Evolutionary conservation across 1,140 invertebrate species (phyloP), one percentile per base, ranked within the genome.

Genomic region (Papilio glaucus): DNA sequence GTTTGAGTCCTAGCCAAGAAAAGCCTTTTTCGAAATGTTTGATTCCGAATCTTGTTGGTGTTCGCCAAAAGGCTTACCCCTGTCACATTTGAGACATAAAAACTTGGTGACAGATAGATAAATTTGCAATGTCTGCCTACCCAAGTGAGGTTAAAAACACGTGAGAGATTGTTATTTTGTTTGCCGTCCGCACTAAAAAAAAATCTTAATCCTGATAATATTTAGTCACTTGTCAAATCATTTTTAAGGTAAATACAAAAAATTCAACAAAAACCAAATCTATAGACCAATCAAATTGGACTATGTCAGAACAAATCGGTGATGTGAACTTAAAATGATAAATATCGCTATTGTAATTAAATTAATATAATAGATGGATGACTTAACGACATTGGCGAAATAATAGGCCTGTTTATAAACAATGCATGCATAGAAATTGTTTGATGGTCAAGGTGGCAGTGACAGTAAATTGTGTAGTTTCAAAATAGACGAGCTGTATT

Each of bases 361-460:
- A 53, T 24, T 53, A 53, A 10, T 24, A 53, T 24, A 53, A 53
- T 24, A 10, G 21, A 53, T 4, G 21, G 4, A 18, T 53, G 49
- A 53, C 9, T 24, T 18, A 53, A 53, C 49, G 9, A 53, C 18
- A 53, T 53, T 53, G 49, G 4, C n/a, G 4, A 24, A 53, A 24
- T 18, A 53, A 53, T 53, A 53, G 21, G 29, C 1, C 21, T 24
- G 21, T 53, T 53, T 53, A 53, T 24, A 53, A 53, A 53, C 49
- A 53, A 53, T 21, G 21, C 49, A 10, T 53, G 49, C 49, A 53
- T 53, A 53, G 49, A 53, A 24, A 24, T 53, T 53, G 18, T 53
- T 53, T 4, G 10, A 41, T 41, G 39, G 39, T n/a, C 49, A 53
- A 33, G 29, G 29, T 6, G 29, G 29, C 18, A 18, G 42, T 49